phyloP scores from a whole-genome alignment of 2,113 vertebrate species.

The Cervus canadensis region DNA sequence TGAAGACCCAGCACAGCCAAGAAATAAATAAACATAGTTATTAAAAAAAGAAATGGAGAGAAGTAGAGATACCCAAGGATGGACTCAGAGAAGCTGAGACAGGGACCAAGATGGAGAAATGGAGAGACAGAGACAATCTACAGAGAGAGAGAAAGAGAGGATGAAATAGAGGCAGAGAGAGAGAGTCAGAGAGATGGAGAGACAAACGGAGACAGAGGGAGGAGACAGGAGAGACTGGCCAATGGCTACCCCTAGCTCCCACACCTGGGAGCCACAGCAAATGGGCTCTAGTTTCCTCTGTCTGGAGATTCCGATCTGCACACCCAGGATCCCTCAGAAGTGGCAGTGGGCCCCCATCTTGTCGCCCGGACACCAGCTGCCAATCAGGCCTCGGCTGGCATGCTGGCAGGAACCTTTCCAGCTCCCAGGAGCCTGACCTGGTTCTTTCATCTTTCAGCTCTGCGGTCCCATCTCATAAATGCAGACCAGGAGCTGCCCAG shows the following conservation, averaged over 20 bases:
- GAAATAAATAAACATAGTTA: not conserved
- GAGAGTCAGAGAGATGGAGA: not conserved
- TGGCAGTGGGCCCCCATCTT: constrained; percentile 28
- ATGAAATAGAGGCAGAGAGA: not conserved
- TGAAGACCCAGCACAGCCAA: not conserved
- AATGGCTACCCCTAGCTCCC: fast-evolving
- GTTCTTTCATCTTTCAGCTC: constrained; percentile 88
- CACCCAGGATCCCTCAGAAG: not conserved
- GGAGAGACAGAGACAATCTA: not conserved
- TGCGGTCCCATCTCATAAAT: constrained; percentile 77
- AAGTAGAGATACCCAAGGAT: not conserved
- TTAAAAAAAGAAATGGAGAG: not conserved
- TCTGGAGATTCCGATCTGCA: not conserved
- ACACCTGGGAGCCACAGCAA: not conserved
- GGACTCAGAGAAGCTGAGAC: not conserved
- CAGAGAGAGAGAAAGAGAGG: not conserved
- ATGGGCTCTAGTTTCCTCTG: not conserved
- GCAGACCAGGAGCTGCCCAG: constrained; percentile 82
- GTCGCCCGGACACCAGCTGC: constrained; percentile 15
- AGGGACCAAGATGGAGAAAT: not conserved
- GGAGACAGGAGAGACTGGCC: not conserved
- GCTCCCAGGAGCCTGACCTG: constrained; percentile 81
- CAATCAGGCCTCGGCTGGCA: constrained; percentile 79
- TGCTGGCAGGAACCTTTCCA: constrained; percentile 75
- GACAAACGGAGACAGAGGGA: not conserved